Evolutionary conservation across 1,140 invertebrate species (phyloP).

Genomic region (Leptinotarsa lineolata): DNA sequence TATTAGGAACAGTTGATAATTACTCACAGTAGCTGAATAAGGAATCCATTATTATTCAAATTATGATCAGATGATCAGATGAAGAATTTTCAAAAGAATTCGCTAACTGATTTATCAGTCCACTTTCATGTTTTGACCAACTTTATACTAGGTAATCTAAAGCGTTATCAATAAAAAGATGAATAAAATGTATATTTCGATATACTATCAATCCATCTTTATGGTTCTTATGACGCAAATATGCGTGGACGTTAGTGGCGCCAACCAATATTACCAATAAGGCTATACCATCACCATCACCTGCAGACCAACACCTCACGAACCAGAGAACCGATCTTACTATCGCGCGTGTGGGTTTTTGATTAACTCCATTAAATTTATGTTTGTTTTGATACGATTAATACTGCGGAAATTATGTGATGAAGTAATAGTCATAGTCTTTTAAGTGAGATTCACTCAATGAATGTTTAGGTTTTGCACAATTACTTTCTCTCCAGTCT

Average conservation of each 20-base stretch:
- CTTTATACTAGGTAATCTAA: too few relatives aligned
- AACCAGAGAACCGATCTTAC: not conserved
- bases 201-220: too few relatives aligned
- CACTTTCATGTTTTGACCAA: too few relatives aligned
- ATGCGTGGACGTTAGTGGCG: slow-evolving; percentile 15
- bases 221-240: slow-evolving; percentile 3
- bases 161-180: too few relatives aligned
- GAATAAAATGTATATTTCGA: too few relatives aligned
- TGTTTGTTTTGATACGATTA: slow-evolving; percentile 21
- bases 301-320: not conserved
- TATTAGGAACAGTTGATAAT: too few relatives aligned
- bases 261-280: slow-evolving; percentile 16
- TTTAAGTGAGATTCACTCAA: not conserved
- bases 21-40: too few relatives aligned
- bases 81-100: too few relatives aligned
- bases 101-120: too few relatives aligned
- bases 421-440: not conserved
- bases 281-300: slow-evolving; percentile 8
- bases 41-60: too few relatives aligned
- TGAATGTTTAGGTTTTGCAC: not conserved
- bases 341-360: slow-evolving; percentile 10
- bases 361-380: slow-evolving; percentile 19
- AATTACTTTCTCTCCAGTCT: slow-evolving; percentile 14
- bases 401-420: slow-evolving; percentile 11
- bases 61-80: too few relatives aligned